Conservation (phyloP, 2,888 invertebrate genomes). For the Ectemnius continuus region DNA sequence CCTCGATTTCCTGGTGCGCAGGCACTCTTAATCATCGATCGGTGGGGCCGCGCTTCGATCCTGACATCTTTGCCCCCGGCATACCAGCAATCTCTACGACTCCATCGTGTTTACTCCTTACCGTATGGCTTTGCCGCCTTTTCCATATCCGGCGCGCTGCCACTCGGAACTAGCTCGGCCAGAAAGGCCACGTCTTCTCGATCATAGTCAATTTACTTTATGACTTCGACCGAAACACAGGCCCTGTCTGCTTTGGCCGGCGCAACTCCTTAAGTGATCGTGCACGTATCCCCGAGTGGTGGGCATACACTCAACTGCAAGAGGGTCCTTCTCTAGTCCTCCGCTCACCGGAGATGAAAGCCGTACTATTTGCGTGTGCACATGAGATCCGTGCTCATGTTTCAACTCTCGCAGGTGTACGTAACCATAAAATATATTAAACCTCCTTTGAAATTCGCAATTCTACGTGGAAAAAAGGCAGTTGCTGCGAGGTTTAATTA, state of each 20-base stretch:
- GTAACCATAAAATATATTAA: constrained; percentile 33
- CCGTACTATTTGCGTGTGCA: constrained; percentile 45
- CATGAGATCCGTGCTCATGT: constrained; percentile 41
- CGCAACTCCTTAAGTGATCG: constrained; percentile 50
- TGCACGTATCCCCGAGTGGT: constrained; percentile 26
- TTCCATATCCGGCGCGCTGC: constrained; percentile 26
- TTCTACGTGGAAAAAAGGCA: constrained; percentile 5
- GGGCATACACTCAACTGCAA: constrained; percentile 55
- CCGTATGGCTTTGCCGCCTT: constrained; percentile 18
- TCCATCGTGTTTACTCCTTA: constrained; percentile 15
- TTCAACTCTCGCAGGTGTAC: constrained; percentile 49
- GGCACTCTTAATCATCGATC: constrained; percentile 34
- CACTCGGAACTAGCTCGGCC: constrained; percentile 46
- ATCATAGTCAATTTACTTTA: constrained; percentile 63
- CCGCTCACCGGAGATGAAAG: constrained; percentile 49
- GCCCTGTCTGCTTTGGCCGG: background rate
- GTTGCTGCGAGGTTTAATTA: background rate
- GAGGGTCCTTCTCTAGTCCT: constrained; percentile 44
- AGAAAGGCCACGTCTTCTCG: constrained; percentile 33
- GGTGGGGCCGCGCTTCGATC: constrained; percentile 8
- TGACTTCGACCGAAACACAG: constrained; percentile 46
- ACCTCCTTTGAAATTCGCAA: constrained; percentile 14
- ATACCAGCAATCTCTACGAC: constrained; percentile 14
- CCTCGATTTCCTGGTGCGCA: constrained; percentile 28
- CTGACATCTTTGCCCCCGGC: background rate